Evolutionary conservation across 1,140 invertebrate species (phyloP).

Genomic region (Aethina tumida): DNA sequence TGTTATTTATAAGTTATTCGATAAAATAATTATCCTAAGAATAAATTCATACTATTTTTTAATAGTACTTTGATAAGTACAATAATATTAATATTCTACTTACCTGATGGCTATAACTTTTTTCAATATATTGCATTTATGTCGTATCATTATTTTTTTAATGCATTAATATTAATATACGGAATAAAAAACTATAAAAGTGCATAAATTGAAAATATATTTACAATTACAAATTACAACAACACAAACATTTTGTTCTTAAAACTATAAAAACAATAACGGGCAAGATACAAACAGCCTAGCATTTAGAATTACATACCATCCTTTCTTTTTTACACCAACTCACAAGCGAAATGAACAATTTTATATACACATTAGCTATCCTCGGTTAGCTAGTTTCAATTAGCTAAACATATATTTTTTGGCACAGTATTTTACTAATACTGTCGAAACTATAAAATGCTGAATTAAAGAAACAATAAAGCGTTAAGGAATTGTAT

Average conservation of each 20-base stretch:
- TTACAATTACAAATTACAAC: constrained; percentile 33
- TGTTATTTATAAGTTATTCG: too few relatives aligned
- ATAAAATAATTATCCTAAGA: too few relatives aligned
- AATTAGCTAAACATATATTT: constrained; percentile 11
- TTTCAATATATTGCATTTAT: too few relatives aligned
- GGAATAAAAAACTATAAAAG: too few relatives aligned
- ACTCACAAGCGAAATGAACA: constrained; percentile 22
- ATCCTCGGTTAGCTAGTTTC: neutral
- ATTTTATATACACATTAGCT: constrained; percentile 10
- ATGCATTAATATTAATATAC: too few relatives aligned
- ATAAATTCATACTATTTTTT: too few relatives aligned
- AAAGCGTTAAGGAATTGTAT: constrained; percentile 11
- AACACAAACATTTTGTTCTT: constrained; percentile 33
- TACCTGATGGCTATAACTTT: too few relatives aligned
- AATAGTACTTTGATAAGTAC: too few relatives aligned
- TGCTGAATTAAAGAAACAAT: constrained; percentile 7
- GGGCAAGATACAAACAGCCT: constrained; percentile 34
- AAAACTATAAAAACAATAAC: constrained; percentile 35
- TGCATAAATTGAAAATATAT: constrained; percentile 33
- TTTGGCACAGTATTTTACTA: constrained; percentile 27
- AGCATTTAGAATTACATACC: constrained; percentile 21
- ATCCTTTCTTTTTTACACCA: constrained; percentile 24
- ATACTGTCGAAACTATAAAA: constrained; percentile 16
- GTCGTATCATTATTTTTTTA: too few relatives aligned
- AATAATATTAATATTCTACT: too few relatives aligned